These are phyloP conservation scores for Nycticorax nycticorax DNA, from an alignment of 2,113 vertebrate species.

Conservation along the genomic window DNA sequence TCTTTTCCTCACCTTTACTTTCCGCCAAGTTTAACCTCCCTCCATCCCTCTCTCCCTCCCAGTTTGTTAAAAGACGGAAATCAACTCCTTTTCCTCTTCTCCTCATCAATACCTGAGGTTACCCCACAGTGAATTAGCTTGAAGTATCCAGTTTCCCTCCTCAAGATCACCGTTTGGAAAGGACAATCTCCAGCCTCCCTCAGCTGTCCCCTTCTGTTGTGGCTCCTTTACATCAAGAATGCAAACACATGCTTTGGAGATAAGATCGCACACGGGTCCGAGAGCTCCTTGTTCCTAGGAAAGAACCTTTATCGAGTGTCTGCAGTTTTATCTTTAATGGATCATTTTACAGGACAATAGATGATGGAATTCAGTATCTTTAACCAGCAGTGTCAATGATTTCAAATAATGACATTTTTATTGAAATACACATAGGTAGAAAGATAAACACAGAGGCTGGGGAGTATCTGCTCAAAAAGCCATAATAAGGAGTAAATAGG, in stretches of 20 bases:
- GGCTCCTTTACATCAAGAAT: background rate
- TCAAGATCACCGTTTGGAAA: background rate
- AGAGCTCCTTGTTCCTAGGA: background rate
- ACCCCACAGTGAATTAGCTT: background rate
- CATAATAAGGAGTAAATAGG: background rate
- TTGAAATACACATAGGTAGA: constrained; percentile 1
- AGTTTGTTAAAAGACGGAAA: background rate
- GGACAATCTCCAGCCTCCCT: background rate
- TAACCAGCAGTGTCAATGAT: constrained; percentile 23
- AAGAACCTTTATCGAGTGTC: background rate
- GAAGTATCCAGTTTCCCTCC: background rate
- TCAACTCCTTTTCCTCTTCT: background rate
- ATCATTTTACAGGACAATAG: constrained; percentile 33
- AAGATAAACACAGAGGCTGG: constrained; percentile 37
- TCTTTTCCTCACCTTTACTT: background rate
- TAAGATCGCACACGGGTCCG: background rate
- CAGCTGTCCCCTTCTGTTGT: background rate
- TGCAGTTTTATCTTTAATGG: constrained; percentile 49
- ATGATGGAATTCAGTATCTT: constrained; percentile 29
- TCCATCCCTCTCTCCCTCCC: background rate
- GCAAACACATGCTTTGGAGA: background rate
- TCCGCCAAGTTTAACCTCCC: background rate
- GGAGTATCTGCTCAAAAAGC: background rate
- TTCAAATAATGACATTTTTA: constrained; percentile 61
- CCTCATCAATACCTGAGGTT: background rate